Conservation (phyloP, 2,888 invertebrate genomes). For the Tipula confusa region DNA sequence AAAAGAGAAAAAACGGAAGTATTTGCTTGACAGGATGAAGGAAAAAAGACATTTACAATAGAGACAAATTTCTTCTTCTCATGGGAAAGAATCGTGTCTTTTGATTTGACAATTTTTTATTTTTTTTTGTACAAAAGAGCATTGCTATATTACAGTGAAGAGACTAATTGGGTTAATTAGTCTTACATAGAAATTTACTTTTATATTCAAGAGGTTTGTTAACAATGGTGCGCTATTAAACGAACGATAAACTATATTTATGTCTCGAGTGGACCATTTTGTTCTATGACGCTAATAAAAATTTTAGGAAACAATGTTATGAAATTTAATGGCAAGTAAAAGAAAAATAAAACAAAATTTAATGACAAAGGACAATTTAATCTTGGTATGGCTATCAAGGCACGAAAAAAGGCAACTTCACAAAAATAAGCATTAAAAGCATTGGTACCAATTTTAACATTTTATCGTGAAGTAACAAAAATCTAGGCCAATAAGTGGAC, state of each 20-base stretch:
- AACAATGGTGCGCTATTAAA: neutral
- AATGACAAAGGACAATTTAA: no score
- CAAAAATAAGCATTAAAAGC: no score
- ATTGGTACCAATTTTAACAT: no score
- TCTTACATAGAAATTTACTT: neutral
- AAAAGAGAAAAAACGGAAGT: neutral
- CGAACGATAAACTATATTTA: neutral
- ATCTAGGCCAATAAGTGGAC: no score
- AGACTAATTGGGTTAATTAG: neutral
- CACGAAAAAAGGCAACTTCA: no score
- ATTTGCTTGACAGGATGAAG: slow-evolving; percentile 3
- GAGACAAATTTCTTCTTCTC: neutral
- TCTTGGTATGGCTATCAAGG: no score
- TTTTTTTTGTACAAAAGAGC: neutral
- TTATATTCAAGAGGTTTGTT: neutral
- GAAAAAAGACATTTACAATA: slow-evolving; percentile 3
- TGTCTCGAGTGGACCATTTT: neutral
- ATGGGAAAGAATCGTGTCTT: neutral
- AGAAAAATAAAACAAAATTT: no score
- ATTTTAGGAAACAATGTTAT: no score
- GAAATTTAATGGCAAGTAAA: no score
- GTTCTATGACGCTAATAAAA: no score
- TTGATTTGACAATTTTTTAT: neutral
- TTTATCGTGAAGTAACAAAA: no score
- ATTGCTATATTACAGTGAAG: neutral